phyloP scores from a whole-genome alignment of 2,113 vertebrate species.

The Mionectes macconnelli region DNA sequence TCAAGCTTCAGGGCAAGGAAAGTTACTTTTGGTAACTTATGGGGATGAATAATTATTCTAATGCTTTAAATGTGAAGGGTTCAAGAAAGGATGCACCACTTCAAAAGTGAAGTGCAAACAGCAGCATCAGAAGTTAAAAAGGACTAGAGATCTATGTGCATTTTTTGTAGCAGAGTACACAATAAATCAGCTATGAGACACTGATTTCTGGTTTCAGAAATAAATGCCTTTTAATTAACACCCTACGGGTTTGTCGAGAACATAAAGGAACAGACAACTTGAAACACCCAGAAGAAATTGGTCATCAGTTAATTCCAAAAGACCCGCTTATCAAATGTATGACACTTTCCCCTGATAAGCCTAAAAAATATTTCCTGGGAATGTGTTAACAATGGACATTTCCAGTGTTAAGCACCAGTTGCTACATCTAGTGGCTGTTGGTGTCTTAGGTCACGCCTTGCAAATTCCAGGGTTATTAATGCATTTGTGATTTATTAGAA shows the following conservation, averaged over 20 bases:
- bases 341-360: slow-evolving; percentile 65
- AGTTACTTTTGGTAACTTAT: not conserved
- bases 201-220: slow-evolving; percentile 56
- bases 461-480: slow-evolving; percentile 69
- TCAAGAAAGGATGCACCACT: not conserved
- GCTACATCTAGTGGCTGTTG: slow-evolving; percentile 60
- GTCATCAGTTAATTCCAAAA: slow-evolving; percentile 44
- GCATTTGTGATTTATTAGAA: slow-evolving; percentile 69
- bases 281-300: slow-evolving; percentile 40
- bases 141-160: not conserved
- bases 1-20: not conserved
- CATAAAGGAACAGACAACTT: slow-evolving; percentile 51
- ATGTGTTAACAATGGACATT: slow-evolving; percentile 69
- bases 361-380: slow-evolving; percentile 65
- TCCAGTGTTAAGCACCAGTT: slow-evolving; percentile 68
- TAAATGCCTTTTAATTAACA: slow-evolving; percentile 45
- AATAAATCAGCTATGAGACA: slow-evolving; percentile 41
- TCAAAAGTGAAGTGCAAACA: not conserved
- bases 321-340: slow-evolving; percentile 52
- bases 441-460: slow-evolving; percentile 69
- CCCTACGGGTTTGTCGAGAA: not conserved
- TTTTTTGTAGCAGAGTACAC: not conserved
- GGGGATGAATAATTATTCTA: not conserved
- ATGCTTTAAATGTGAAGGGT: not conserved
- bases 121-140: not conserved